phyloP scores from a whole-genome alignment of 2,797 vertebrate genomes.

The Pogoniulus pusillus region DNA sequence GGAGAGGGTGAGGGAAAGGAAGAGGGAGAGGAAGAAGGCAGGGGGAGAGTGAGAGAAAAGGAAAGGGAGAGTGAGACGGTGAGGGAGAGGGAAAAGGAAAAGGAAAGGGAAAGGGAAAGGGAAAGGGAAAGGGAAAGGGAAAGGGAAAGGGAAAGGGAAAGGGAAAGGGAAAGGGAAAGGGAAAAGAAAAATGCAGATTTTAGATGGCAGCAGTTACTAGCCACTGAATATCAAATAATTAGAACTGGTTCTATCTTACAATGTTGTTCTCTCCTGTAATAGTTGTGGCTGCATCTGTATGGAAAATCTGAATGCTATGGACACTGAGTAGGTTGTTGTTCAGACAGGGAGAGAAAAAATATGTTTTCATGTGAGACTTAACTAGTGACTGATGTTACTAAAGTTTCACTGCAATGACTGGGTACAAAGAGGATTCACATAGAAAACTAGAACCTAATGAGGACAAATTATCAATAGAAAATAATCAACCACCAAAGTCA shows the following conservation, averaged over 20 bases:
- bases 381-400: no score
- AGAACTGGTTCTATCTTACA: not conserved
- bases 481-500: not conserved
- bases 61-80: no score
- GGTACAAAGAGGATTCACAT: not conserved
- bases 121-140: no score
- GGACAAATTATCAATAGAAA: not conserved
- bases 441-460: not conserved
- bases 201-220: not conserved
- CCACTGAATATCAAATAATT: not conserved
- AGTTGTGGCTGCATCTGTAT: not conserved
- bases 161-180: no score
- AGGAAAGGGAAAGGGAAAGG: no score
- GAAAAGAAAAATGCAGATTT: not conserved
- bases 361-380: no score
- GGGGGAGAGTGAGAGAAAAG: no score
- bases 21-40: no score
- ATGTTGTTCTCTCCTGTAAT: not conserved
- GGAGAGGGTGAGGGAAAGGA: no score
- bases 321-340: not conserved
- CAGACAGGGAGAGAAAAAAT: no score
- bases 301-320: not conserved
- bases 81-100: no score
- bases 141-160: not conserved
- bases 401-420: no score